Conservation (phyloP, 1,140 invertebrate genomes). For the Triops cancriformis region DNA sequence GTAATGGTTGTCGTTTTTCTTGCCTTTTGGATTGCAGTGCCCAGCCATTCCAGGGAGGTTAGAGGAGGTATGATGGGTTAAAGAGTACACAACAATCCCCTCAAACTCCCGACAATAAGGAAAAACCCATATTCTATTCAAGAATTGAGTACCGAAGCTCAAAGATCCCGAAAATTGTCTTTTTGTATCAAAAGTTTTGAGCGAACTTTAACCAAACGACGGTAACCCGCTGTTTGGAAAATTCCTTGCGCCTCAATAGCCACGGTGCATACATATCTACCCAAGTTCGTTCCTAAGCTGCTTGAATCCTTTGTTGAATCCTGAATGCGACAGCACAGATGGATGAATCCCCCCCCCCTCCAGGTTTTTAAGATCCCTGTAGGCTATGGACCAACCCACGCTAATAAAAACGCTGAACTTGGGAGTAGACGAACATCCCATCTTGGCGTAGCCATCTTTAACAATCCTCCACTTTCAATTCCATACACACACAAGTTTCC, state of each 20-base stretch:
- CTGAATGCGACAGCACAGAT: conserved; percentile 8
- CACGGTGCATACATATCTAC: not conserved
- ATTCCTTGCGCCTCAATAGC: not conserved
- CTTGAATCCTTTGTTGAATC: not conserved
- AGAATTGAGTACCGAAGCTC: not conserved
- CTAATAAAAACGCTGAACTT: not conserved
- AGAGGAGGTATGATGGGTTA: not conserved
- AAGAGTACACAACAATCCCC: not conserved
- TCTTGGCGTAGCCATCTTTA: not conserved
- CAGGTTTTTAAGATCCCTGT: not conserved
- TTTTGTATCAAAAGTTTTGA: not conserved
- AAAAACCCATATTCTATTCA: conserved; percentile 14
- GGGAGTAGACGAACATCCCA: too few species aligned
- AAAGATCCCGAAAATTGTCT: conserved; percentile 11
- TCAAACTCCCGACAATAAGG: not conserved
- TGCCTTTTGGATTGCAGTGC: not conserved
- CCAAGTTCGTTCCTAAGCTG: not conserved
- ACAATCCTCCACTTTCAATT: not conserved
- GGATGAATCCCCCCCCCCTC: not conserved
- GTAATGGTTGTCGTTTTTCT: not conserved
- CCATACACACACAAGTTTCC: not conserved
- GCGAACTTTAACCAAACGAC: not conserved
- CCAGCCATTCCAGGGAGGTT: too few species aligned
- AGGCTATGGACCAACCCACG: not conserved
- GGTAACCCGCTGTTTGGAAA: not conserved